Percentiles rank a stretch among this genome's conserved stretches.
These are phyloP conservation scores for Arctocebus calabarensis DNA, from an alignment of 2,797 vertebrate species.

Conservation along the genomic window DNA sequence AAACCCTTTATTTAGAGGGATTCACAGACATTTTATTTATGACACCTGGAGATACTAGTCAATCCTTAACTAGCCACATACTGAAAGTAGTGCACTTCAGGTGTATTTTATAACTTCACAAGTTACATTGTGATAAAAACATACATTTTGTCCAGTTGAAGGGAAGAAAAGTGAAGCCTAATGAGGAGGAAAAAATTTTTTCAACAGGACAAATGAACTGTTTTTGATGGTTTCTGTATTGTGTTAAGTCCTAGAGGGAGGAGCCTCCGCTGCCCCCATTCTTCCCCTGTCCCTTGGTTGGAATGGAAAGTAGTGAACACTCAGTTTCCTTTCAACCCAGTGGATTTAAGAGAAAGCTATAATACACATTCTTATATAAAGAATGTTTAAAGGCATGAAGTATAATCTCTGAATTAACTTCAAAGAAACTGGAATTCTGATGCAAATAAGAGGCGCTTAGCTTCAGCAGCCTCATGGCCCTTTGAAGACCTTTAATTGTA, in stretches of 20 bases:
- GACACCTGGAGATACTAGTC: constrained; percentile 14
- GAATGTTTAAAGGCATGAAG: constrained; percentile 68
- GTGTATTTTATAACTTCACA: constrained; percentile 7
- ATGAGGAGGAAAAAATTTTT: neutral
- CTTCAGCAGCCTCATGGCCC: constrained; percentile 29
- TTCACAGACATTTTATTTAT: constrained; percentile 26
- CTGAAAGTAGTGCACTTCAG: rapidly evolving
- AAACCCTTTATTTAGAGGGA: neutral
- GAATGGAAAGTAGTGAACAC: neutral
- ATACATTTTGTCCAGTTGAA: constrained; percentile 29
- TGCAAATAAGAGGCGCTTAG: constrained; percentile 64
- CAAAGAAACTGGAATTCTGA: constrained; percentile 74
- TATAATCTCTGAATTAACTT: constrained; percentile 73
- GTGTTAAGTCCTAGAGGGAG: neutral
- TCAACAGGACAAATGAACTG: neutral
- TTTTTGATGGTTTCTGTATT: neutral
- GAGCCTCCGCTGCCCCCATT: neutral
- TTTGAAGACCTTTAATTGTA: constrained; percentile 63
- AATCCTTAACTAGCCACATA: constrained; percentile 25
- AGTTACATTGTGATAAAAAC: neutral
- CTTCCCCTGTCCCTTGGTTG: neutral
- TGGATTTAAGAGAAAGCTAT: constrained; percentile 50
- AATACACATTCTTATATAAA: constrained; percentile 66
- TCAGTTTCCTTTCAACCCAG: constrained; percentile 57
- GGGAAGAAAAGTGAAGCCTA: constrained; percentile 58